Evolutionary conservation across 2,888 invertebrate genomes (phyloP).

Genomic region (Oligia fasciuncula): DNA sequence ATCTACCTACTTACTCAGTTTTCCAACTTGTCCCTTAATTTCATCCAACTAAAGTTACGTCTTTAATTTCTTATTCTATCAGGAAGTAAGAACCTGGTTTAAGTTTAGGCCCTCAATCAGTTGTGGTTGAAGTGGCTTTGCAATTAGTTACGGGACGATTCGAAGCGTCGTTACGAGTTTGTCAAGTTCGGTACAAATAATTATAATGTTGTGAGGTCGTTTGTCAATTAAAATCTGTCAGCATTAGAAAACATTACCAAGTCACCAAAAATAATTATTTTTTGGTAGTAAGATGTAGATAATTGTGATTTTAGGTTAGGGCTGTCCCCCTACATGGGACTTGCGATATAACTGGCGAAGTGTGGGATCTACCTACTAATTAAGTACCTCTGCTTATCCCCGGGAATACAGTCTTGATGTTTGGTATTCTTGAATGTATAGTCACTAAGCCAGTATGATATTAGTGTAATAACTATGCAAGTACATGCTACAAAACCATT

Average conservation of each 20-base stretch:
- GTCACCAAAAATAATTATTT: not conserved
- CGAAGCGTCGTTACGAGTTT: not conserved
- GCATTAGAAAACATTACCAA: not conserved
- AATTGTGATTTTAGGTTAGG: not conserved
- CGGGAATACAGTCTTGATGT: not conserved
- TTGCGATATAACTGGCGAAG: no score
- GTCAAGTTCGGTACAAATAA: conserved; percentile 1
- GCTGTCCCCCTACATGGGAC: no score
- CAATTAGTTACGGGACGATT: conserved; percentile 24
- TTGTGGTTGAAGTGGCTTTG: conserved; percentile 29
- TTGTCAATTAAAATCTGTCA: not conserved
- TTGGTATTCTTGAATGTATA: not conserved
- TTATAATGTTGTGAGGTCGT: not conserved
- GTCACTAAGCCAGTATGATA: not conserved
- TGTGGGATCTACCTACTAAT: not conserved
- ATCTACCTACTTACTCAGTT: not conserved
- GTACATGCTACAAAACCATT: conserved; percentile 1
- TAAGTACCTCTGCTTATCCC: not conserved
- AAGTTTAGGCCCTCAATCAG: conserved; percentile 17
- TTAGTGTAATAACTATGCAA: not conserved
- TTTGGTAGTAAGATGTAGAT: not conserved
- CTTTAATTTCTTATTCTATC: not conserved
- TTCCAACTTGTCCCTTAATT: not conserved
- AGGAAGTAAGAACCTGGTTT: conserved; percentile 25
- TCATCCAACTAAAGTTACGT: not conserved